phyloP scores from a whole-genome alignment of 2,888 invertebrate species.

The Aphodius granarius region DNA sequence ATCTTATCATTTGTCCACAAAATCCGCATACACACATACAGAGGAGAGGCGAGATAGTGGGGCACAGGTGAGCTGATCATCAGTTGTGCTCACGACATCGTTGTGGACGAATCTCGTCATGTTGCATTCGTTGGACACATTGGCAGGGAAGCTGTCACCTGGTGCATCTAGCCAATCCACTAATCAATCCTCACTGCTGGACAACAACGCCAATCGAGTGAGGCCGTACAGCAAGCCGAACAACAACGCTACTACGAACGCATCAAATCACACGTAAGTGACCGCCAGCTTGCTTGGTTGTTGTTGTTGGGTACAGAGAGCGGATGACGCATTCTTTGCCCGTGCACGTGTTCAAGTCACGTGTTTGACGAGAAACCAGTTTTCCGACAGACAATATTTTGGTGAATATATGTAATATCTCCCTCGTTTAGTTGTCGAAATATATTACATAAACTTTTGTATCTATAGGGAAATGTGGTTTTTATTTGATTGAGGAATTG shows the following conservation, averaged over 20 bases:
- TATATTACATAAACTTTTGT: too few relatives aligned
- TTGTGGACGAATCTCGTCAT: slow-evolving; percentile 54
- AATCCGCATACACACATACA: too few relatives aligned
- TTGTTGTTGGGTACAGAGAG: too few relatives aligned
- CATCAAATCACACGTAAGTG: slow-evolving; percentile 30
- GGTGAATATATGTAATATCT: too few relatives aligned
- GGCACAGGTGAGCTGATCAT: slow-evolving; percentile 23
- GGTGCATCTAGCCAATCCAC: slow-evolving; percentile 59
- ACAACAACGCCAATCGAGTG: slow-evolving; percentile 71
- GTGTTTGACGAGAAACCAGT: too few relatives aligned
- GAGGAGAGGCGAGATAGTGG: slow-evolving; percentile 10
- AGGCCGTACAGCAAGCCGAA: slow-evolving; percentile 58
- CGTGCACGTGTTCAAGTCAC: too few relatives aligned
- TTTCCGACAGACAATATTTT: too few relatives aligned
- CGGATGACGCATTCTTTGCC: too few relatives aligned
- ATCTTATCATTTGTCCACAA: slow-evolving; percentile 23
- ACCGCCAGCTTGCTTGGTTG: too few relatives aligned
- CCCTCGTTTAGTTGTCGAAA: too few relatives aligned
- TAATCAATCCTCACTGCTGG: slow-evolving; percentile 56
- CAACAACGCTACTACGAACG: slow-evolving; percentile 54
- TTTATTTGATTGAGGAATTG: too few relatives aligned
- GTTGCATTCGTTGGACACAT: slow-evolving; percentile 85
- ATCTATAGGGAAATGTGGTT: too few relatives aligned
- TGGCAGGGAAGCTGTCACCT: slow-evolving; percentile 89
- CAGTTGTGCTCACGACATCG: slow-evolving; percentile 20